Evolutionary conservation across 1,140 invertebrate genomes (phyloP), one percentile per base, ranked within the genome.

Genomic region (Drosophila orosa): DNA sequence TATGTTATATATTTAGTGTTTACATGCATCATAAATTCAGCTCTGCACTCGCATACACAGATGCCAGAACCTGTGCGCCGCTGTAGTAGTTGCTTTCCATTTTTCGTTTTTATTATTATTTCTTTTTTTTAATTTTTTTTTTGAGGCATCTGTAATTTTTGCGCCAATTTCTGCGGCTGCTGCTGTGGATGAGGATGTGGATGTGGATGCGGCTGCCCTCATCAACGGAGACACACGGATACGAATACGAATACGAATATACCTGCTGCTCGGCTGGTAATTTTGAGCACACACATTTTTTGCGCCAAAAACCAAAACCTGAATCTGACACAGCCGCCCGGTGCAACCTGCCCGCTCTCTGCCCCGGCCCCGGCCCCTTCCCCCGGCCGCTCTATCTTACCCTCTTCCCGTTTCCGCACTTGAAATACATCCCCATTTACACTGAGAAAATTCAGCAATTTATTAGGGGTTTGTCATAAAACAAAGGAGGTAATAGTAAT

Each of bases 231-330:
- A 48, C 54, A 59, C 33, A 58, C 59, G 54, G 50, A 66, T 35
- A 42, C 63, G 45, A 59, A 50, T 57, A 55, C 62, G 57, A 66
- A 84, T 84, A 85, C 63, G 45, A 60, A 50, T 59, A 84, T 83
- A 84, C 79, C 83, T 87, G 82, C 78, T 81, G 69, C 44, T 47
- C 78, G 74, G 75, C 48, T 69, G 71, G 66, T 75, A 76, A 84
- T 87, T 82, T 87, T 86, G 82, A 86, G 82, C 83, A 72, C 65
- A 80, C 31, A 77, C 31, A 57, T 71, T 72, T 82, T 86, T 86
- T 86, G 82, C 82, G 82, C 82, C 83, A 86, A 87, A 72, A 87
- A 87, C 69, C 83, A 87, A 87, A 86, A 86, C 83, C 83, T 79
- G 83, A 86, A 86, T 87, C 83, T 73, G 69, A 62, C 66, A 68